Evolutionary conservation across 2,113 vertebrate genomes (phyloP).

Genomic region (Tyto alba): DNA sequence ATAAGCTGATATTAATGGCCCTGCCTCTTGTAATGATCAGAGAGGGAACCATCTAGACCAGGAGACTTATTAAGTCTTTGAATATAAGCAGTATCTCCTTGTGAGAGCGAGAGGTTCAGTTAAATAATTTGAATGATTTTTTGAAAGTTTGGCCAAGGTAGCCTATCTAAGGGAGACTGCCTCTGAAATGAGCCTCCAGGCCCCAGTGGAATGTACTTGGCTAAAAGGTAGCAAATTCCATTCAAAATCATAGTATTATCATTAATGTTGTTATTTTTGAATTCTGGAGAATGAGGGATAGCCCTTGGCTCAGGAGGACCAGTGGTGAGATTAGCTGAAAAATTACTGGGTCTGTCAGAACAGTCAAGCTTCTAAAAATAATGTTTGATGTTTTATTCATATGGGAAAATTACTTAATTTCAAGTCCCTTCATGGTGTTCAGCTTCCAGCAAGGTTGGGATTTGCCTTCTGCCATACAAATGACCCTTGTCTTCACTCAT

Average conservation of each 20-base stretch:
- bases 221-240: constrained; percentile 16
- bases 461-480: neutral
- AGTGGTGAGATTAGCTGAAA: neutral
- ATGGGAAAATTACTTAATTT: neutral
- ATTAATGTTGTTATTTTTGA: neutral
- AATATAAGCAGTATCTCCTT: neutral
- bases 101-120: neutral
- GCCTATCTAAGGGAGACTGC: neutral
- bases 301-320: neutral
- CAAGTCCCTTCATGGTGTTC: neutral
- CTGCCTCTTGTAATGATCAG: neutral
- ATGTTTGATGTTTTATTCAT: neutral
- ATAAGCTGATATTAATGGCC: constrained; percentile 2
- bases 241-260: neutral
- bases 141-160: constrained; percentile 23
- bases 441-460: neutral
- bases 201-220: neutral
- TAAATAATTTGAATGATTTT: constrained; percentile 23
- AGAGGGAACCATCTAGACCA: neutral
- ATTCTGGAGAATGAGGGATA: neutral
- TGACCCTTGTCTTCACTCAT: neutral
- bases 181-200: neutral
- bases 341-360: neutral
- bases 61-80: constrained; percentile 13
- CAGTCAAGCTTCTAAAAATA: constrained; percentile 32